phyloP scores from a whole-genome alignment of 2,113 vertebrate genomes.

The Catharus bicknelli region DNA sequence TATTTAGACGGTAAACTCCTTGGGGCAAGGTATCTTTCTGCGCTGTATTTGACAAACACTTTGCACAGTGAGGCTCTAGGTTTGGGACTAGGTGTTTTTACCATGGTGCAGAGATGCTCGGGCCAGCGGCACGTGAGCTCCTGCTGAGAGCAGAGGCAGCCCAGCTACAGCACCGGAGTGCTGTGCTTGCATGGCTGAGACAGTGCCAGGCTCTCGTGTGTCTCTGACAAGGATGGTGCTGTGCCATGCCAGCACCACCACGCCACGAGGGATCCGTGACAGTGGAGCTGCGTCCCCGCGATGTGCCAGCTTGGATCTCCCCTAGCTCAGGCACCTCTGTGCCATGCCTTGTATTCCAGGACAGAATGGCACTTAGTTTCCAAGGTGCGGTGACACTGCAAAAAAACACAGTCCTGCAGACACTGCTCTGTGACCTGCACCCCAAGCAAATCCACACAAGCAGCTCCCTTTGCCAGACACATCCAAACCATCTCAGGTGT shows the following conservation, averaged over 20 bases:
- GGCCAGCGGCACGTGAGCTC: background rate
- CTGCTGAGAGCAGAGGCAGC: background rate
- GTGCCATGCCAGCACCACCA: background rate
- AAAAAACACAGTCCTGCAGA: background rate
- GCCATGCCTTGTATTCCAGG: background rate
- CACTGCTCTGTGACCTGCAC: background rate
- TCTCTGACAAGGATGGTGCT: background rate
- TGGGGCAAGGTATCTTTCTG: constrained; percentile 43
- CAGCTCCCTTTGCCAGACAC: background rate
- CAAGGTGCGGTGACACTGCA: background rate
- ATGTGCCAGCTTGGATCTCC: background rate
- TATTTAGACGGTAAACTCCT: constrained; percentile 61
- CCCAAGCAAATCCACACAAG: background rate
- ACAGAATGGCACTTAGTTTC: background rate
- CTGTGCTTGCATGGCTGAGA: background rate
- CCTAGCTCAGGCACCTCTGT: background rate
- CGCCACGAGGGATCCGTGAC: fast-evolving
- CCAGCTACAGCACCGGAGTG: fast-evolving
- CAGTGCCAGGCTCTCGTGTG: fast-evolving
- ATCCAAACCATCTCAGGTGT: background rate
- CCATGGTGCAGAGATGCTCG: background rate
- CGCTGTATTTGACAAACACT: background rate
- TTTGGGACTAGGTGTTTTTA: background rate
- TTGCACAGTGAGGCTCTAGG: background rate
- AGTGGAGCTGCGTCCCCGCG: background rate